Percentiles rank a stretch among this genome's conserved stretches.
phyloP scores from a whole-genome alignment of 2,797 vertebrate genomes.

The Meriones psammophilus region DNA sequence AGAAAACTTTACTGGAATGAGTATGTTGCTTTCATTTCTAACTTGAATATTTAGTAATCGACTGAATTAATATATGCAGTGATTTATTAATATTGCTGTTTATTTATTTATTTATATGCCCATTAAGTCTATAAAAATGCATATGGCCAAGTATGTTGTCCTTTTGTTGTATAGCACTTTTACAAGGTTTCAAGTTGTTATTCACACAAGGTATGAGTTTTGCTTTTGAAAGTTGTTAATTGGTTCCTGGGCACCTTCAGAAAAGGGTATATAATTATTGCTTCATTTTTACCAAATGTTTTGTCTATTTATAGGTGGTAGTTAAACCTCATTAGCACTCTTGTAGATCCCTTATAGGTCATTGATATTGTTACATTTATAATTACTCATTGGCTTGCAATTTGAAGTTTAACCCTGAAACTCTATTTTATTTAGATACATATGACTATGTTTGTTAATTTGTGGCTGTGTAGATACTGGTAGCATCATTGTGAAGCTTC shows the following conservation, averaged over 20 bases:
- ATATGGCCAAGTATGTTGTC: neutral
- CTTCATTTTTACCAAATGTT: constrained; percentile 30
- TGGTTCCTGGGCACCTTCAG: constrained; percentile 26
- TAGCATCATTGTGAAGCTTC: neutral
- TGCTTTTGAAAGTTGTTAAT: constrained; percentile 50
- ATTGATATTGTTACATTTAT: constrained; percentile 38
- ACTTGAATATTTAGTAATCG: constrained; percentile 61
- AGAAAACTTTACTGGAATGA: constrained; percentile 7
- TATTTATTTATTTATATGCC: constrained; percentile 34
- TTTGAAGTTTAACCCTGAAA: constrained; percentile 17
- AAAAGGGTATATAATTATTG: neutral
- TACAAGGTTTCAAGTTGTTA: neutral
- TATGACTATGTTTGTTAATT: neutral
- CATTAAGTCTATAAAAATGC: neutral
- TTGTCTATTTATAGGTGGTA: constrained; percentile 40
- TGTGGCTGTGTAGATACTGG: neutral
- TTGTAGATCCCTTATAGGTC: neutral
- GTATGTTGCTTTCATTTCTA: constrained; percentile 29
- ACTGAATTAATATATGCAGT: neutral
- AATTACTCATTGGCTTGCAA: neutral
- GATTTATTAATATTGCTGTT: constrained; percentile 7
- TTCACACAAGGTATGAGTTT: neutral
- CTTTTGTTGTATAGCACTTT: constrained; percentile 7
- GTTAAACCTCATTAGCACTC: constrained; percentile 4
- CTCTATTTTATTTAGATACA: neutral